Conservation (phyloP, 2,888 invertebrate genomes). For the Apodemia mormo region DNA sequence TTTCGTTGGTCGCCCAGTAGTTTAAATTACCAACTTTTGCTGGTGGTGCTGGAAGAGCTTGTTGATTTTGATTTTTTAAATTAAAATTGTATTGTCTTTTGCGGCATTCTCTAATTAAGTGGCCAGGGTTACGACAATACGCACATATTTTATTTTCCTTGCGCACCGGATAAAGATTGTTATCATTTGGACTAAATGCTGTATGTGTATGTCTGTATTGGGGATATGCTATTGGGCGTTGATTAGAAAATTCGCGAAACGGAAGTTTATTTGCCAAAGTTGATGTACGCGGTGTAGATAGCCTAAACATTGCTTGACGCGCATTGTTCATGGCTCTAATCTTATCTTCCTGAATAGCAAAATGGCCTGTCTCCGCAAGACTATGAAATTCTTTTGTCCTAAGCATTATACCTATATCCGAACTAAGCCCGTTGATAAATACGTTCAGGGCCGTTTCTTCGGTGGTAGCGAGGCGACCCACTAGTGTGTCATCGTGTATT, state of each 20-base stretch:
- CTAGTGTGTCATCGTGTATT: constrained; percentile 31
- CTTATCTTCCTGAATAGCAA: constrained; percentile 34
- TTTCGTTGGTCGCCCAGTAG: constrained; percentile 30
- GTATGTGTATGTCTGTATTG: not conserved
- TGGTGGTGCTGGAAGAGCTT: not conserved
- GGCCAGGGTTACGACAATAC: constrained; percentile 30
- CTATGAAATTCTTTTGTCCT: constrained; percentile 34
- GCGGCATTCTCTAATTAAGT: constrained; percentile 29
- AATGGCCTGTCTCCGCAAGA: constrained; percentile 31
- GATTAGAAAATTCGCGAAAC: not conserved
- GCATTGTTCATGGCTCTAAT: constrained; percentile 31
- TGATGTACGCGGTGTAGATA: not conserved
- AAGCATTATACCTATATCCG: constrained; percentile 40
- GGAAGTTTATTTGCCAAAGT: not conserved
- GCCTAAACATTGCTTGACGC: constrained; percentile 24
- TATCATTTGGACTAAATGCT: not conserved
- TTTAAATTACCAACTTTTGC: constrained; percentile 32
- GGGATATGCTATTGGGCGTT: not conserved
- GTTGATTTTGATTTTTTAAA: not conserved
- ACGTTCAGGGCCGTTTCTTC: constrained; percentile 42
- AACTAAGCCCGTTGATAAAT: constrained; percentile 41
- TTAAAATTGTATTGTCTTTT: constrained; percentile 17
- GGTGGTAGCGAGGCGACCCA: constrained; percentile 31
- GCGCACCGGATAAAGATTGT: not conserved
- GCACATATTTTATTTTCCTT: constrained; percentile 21